phyloP scores from a whole-genome alignment of 2,797 vertebrate species.

The Lemur catta region DNA sequence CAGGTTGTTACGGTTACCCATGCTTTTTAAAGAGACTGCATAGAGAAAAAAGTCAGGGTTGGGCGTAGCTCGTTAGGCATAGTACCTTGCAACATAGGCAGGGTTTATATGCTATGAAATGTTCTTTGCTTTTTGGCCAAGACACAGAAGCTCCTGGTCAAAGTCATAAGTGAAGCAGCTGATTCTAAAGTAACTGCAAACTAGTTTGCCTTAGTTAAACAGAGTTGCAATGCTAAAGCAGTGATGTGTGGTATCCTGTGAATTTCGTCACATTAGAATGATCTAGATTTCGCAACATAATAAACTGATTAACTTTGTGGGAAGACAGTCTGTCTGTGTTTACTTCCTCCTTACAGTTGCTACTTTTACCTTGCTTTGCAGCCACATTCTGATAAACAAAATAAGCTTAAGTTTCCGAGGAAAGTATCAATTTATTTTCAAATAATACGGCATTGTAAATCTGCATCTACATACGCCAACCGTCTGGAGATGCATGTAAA shows the following conservation, averaged over 20 bases:
- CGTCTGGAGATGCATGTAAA: not conserved
- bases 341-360: constrained; percentile 4
- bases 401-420: constrained; percentile 27
- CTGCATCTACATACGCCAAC: not conserved
- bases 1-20: not conserved
- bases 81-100: not conserved
- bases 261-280: not conserved
- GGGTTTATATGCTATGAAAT: not conserved
- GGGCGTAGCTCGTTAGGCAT: not conserved
- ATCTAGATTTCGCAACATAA: not conserved
- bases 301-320: not conserved
- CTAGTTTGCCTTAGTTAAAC: not conserved
- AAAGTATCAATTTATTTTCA: not conserved
- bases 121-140: not conserved
- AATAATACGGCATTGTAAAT: not conserved
- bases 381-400: constrained; percentile 30
- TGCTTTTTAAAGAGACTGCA: not conserved
- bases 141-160: not conserved
- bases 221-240: not conserved
- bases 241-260: not conserved
- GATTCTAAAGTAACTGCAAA: not conserved
- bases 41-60: not conserved
- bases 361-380: constrained; percentile 34
- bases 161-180: not conserved
- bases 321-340: not conserved